These are phyloP conservation scores for Prionailurus viverrinus DNA, from an alignment of 2,113 vertebrate genomes.

Conservation along the genomic window DNA sequence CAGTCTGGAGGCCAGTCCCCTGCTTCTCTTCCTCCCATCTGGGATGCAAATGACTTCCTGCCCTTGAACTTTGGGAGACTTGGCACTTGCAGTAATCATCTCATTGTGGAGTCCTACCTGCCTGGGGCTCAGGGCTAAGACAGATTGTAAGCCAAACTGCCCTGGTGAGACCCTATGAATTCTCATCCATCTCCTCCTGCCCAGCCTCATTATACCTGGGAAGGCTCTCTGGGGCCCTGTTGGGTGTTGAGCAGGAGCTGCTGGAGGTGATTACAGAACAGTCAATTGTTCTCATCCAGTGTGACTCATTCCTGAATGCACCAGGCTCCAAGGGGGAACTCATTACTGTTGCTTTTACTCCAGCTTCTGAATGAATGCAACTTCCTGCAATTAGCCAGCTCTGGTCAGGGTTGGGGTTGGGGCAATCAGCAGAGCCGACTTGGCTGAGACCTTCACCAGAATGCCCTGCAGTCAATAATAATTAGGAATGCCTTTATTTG, in stretches of 20 bases:
- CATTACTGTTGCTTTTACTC: neutral
- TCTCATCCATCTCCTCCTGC: slow-evolving; percentile 49
- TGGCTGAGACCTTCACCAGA: neutral
- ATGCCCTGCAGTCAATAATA: neutral
- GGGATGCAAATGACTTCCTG: slow-evolving; percentile 51
- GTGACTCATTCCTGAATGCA: neutral
- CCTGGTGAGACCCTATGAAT: neutral
- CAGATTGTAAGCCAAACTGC: slow-evolving; percentile 36
- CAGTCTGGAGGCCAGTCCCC: neutral
- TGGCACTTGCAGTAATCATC: neutral
- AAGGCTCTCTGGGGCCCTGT: neutral
- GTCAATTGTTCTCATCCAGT: neutral
- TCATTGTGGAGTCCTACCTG: neutral
- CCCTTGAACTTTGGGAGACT: slow-evolving; percentile 38
- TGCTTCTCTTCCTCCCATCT: neutral
- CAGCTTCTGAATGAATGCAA: neutral
- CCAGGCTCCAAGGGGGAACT: neutral
- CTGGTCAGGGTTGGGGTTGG: neutral
- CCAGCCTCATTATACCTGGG: slow-evolving; percentile 46
- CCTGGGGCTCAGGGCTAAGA: neutral
- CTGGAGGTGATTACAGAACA: neutral
- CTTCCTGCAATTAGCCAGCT: neutral
- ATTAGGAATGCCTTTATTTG: slow-evolving; percentile 28
- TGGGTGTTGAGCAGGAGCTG: neutral
- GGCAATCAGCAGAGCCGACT: neutral